Base-by-base conservation (phyloP, 2,113 vertebrate genomes). In the Nanorana parkeri region DNA sequence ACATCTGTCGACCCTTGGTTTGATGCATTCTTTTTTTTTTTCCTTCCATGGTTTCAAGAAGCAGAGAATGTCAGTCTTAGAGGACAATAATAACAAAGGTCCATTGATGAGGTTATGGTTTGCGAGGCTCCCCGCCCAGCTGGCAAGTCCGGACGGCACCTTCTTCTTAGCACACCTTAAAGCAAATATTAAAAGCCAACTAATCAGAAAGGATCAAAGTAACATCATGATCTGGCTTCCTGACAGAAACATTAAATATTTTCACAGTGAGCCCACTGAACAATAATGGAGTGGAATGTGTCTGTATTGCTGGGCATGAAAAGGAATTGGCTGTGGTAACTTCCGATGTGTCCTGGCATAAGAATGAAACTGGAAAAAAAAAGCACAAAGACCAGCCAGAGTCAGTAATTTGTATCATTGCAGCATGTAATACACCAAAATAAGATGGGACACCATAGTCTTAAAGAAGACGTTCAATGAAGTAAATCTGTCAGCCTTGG, bases 131-230 rank as follows among this genome's bases (percentile, higher is more conserved):
- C 58, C 26, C 79, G 56, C 68, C 69, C 68, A 74, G 54, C 47
- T 19, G 60, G 79, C 79, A 81, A 66, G 79, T 74, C 60, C 20
- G 68, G 60, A 74, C 79, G 24, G 41, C 21, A 73, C 69, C 79
- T 74, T 17, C 7, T 32, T 60, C 68, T 73, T 66, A 73, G 47
- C 51, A 56, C 79, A 56, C 79, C 68, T 81, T 73, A 81, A 72
- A 81, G 61, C 78, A 81, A 81, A 73, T 65, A 81, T 78, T 78
- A 52, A 68, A 28, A 68, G 67, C 60, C 66, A 80, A 32, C 51
- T 80, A 71, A 80, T 80, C 55, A 71, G 66, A 26, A 55, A 51
- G 67, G 56, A 80, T 80, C 78, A 80, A 80, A 80, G 67, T 72
- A 81, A 81, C 78, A 81, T 54, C 24, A 72, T 23, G 36, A 63